Evolutionary conservation across 2,113 vertebrate species (phyloP).

Genomic region (Varanus komodoensis): DNA sequence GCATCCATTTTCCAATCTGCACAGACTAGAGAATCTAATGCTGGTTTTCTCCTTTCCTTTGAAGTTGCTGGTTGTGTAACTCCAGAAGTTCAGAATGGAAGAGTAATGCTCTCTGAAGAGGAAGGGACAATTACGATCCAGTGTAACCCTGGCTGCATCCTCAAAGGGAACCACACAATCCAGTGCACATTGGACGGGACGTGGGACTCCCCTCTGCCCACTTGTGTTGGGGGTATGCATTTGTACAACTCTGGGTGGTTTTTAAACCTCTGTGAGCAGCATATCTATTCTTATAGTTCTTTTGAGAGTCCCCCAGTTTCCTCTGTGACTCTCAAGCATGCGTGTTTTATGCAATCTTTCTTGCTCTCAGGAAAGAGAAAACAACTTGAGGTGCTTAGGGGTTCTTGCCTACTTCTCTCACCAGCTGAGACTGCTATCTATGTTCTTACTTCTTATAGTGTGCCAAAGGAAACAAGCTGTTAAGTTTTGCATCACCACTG

Average conservation of each 20-base stretch:
- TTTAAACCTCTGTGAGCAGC: neutral
- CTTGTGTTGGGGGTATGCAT: constrained; percentile 20
- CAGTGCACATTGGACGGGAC: constrained; percentile 55
- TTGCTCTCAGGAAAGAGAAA: no score
- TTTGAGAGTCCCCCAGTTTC: no score
- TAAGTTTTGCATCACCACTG: no score
- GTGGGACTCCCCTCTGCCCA: constrained; percentile 58
- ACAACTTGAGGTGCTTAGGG: no score
- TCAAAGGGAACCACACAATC: constrained; percentile 59
- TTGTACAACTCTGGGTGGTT: no score
- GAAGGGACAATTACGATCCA: constrained; percentile 45
- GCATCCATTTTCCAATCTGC: neutral
- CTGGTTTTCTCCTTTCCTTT: neutral
- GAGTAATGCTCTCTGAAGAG: neutral
- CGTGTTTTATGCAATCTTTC: no score
- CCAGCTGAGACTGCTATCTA: no score
- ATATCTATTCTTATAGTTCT: no score
- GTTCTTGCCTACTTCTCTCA: no score
- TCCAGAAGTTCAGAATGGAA: constrained; percentile 31
- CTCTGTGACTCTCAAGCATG: no score
- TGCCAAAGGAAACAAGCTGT: no score
- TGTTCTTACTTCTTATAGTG: no score
- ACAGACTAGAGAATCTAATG: neutral
- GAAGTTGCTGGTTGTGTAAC: constrained; percentile 43
- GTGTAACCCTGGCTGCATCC: constrained; percentile 62